Percentiles rank a stretch among this genome's conserved stretches.
These are phyloP conservation scores for Mayetiola destructor DNA, from an alignment of 2,888 invertebrate species.

Conservation along the genomic window DNA sequence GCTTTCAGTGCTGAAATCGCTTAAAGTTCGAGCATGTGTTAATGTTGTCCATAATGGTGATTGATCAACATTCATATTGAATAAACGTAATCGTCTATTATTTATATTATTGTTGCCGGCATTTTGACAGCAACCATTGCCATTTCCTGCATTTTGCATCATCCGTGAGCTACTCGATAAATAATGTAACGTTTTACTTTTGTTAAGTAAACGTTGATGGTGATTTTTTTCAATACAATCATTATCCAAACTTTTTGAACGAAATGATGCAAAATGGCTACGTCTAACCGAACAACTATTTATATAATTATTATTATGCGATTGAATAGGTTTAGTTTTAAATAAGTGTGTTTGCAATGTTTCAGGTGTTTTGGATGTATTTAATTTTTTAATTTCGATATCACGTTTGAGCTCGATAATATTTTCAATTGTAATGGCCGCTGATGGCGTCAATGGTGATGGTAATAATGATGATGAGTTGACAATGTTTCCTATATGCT, in stretches of 20 bases:
- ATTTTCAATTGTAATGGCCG: too few relatives aligned
- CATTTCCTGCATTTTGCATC: too few relatives aligned
- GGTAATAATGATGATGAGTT: not conserved
- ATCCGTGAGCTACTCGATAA: not conserved
- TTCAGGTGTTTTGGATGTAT: not conserved
- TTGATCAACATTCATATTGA: constrained; percentile 40
- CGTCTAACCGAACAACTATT: too few relatives aligned
- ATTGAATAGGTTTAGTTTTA: not conserved
- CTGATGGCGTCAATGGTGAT: not conserved
- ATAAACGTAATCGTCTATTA: constrained; percentile 18
- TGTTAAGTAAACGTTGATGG: not conserved
- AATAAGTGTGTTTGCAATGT: not conserved
- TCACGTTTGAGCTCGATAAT: too few relatives aligned
- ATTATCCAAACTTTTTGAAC: constrained; percentile 6
- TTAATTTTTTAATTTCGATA: not conserved
- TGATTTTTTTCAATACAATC: not conserved
- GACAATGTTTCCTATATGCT: constrained; percentile 16
- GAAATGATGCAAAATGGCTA: not conserved
- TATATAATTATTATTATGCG: too few relatives aligned
- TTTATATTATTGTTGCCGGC: not conserved
- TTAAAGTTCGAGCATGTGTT: constrained; percentile 51
- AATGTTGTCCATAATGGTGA: constrained; percentile 71
- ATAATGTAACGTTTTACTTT: not conserved
- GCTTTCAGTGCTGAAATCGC: constrained; percentile 24
- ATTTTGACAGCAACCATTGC: not conserved